These are phyloP conservation scores for Orcinus orca DNA, from an alignment of 2,113 vertebrate genomes.

Conservation along the genomic window DNA sequence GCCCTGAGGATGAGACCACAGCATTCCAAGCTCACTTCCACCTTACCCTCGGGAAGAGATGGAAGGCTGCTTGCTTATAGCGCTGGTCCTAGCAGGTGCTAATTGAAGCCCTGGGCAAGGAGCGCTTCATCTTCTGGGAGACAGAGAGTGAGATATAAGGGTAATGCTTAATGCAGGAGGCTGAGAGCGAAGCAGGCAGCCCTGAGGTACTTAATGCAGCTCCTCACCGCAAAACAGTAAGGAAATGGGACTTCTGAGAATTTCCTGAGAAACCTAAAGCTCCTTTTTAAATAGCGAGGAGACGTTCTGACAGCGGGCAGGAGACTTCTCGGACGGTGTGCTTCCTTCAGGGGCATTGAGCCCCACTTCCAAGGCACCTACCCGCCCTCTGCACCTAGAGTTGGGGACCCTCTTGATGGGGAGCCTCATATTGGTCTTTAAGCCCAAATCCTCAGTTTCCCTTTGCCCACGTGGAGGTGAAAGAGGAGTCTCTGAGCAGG, in stretches of 20 bases:
- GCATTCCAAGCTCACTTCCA: too few species aligned
- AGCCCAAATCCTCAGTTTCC: neutral
- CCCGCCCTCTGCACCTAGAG: neutral
- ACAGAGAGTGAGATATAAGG: neutral
- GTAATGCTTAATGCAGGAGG: neutral
- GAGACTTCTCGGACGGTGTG: neutral
- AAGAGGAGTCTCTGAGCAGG: neutral
- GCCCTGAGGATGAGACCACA: neutral
- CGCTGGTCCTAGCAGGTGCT: neutral
- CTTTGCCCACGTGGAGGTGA: neutral
- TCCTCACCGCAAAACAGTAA: neutral
- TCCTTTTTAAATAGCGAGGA: constrained; percentile 48
- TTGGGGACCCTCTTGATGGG: neutral
- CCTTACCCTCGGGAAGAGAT: neutral
- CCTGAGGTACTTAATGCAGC: neutral
- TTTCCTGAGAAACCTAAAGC: constrained; percentile 33
- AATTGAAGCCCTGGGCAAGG: neutral
- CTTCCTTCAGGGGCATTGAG: neutral
- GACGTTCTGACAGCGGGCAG: neutral
- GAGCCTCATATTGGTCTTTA: neutral
- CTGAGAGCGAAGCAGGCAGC: neutral
- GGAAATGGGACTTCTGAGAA: constrained; percentile 25
- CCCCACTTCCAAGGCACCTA: neutral
- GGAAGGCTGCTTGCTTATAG: neutral
- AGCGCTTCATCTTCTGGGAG: neutral